These are phyloP conservation scores for Sarcophaga subvicina DNA, from an alignment of 2,888 invertebrate species.

Conservation along the genomic window DNA sequence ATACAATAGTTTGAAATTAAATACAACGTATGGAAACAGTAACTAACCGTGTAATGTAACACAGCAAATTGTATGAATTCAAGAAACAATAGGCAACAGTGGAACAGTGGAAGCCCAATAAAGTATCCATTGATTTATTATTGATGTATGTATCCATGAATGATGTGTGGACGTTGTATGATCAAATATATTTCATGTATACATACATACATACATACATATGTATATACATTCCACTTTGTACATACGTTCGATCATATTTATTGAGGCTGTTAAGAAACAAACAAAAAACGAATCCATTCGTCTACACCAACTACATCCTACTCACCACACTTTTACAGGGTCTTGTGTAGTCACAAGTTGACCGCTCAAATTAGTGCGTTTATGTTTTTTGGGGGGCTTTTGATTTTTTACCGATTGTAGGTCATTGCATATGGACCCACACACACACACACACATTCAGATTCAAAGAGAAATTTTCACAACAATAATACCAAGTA, in stretches of 20 bases:
- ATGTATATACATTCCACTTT: background rate
- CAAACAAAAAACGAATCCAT: background rate
- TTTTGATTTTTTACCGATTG: slow-evolving; percentile 70
- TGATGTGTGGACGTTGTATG: slow-evolving; percentile 59
- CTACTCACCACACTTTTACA: background rate
- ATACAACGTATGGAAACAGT: background rate
- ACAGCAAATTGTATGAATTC: background rate
- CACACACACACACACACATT: background rate
- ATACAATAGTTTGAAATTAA: slow-evolving; percentile 18
- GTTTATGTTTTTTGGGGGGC: slow-evolving; percentile 58
- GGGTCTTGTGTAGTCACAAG: slow-evolving; percentile 30
- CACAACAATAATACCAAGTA: background rate
- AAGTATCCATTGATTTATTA: slow-evolving; percentile 66
- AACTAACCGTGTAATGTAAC: background rate
- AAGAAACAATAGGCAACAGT: slow-evolving; percentile 14
- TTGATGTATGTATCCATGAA: slow-evolving; percentile 65
- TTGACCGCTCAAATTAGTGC: slow-evolving; percentile 68
- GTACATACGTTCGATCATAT: slow-evolving; percentile 1
- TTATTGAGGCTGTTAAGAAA: slow-evolving; percentile 59
- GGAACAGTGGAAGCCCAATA: slow-evolving; percentile 50
- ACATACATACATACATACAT: background rate
- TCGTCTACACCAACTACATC: slow-evolving; percentile 19
- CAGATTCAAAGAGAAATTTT: slow-evolving; percentile 49
- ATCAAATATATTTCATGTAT: slow-evolving; percentile 53
- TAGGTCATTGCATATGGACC: slow-evolving; percentile 60